These are phyloP conservation scores for Petroica traversi DNA, from an alignment of 2,113 vertebrate genomes.

Conservation along the genomic window DNA sequence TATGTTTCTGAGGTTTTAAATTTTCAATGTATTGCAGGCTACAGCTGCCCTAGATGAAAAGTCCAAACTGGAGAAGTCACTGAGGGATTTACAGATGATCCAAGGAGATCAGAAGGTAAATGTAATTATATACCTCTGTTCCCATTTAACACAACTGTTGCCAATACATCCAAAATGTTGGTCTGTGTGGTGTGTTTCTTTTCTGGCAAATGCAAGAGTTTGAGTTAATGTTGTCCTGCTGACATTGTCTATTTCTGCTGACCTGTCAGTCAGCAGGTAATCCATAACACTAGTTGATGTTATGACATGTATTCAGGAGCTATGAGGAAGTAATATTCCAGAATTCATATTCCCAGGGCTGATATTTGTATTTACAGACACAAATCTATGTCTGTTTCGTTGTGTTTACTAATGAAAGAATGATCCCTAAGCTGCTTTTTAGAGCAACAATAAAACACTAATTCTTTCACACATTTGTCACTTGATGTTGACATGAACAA, in stretches of 20 bases:
- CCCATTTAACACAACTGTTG: not conserved
- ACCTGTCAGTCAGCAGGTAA: not conserved
- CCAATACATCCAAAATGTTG: not conserved
- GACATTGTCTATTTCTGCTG: not conserved
- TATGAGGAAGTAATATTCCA: not conserved
- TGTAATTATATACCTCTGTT: not conserved
- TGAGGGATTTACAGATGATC: slow-evolving; percentile 83
- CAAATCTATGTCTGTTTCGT: not conserved
- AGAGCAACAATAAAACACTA: not conserved
- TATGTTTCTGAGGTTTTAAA: not conserved
- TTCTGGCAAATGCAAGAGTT: not conserved
- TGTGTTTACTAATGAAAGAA: not conserved
- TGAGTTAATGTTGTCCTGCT: not conserved
- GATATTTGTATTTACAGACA: not conserved
- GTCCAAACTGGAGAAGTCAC: slow-evolving; percentile 79
- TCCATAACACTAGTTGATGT: not conserved
- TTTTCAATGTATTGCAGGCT: slow-evolving; percentile 73
- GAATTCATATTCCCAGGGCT: not conserved
- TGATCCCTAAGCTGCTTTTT: not conserved
- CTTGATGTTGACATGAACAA: not conserved
- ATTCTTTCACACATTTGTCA: not conserved
- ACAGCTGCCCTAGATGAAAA: slow-evolving; percentile 88
- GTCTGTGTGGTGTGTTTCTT: not conserved
- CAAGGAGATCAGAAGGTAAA: slow-evolving; percentile 84
- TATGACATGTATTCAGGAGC: not conserved